Conservation (phyloP, 2,113 vertebrate species). For the Actenoides lindsayi region DNA sequence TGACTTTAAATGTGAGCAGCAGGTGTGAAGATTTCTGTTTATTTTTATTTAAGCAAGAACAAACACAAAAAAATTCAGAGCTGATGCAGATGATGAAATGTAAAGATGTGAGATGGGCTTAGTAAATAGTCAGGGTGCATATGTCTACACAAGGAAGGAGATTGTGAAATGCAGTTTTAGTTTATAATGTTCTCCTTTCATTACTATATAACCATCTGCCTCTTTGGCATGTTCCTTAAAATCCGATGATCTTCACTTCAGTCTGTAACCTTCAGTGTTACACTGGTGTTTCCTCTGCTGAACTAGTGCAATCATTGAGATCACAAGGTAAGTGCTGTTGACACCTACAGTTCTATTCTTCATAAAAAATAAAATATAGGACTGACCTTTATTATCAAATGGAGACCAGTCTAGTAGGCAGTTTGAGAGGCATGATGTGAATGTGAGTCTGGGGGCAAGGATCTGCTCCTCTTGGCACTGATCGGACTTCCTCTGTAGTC, state of each 20-base stretch:
- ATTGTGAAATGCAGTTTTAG: conserved; percentile 32
- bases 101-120: conserved; percentile 58
- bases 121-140: conserved; percentile 62
- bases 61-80: conserved; percentile 50
- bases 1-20: conserved; percentile 46
- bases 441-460: neutral
- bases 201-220: conserved; percentile 53
- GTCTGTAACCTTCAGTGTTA: neutral
- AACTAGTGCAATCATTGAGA: neutral
- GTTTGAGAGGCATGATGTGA: neutral
- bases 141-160: conserved; percentile 57
- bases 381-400: neutral
- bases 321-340: neutral
- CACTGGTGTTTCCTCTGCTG: neutral
- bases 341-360: neutral
- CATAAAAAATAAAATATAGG: neutral
- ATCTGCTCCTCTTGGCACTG: neutral
- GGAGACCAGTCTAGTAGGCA: neutral
- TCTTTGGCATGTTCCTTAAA: conserved; percentile 27
- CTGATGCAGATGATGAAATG: conserved; percentile 61
- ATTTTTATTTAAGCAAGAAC: conserved; percentile 52
- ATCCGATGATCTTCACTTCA: conserved; percentile 6
- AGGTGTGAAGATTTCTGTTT: conserved; percentile 56
- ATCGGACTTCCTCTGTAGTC: neutral
- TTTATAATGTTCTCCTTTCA: conserved; percentile 55